phyloP scores from a whole-genome alignment of 2,113 vertebrate genomes.

The Leucoraja erinaceus region DNA sequence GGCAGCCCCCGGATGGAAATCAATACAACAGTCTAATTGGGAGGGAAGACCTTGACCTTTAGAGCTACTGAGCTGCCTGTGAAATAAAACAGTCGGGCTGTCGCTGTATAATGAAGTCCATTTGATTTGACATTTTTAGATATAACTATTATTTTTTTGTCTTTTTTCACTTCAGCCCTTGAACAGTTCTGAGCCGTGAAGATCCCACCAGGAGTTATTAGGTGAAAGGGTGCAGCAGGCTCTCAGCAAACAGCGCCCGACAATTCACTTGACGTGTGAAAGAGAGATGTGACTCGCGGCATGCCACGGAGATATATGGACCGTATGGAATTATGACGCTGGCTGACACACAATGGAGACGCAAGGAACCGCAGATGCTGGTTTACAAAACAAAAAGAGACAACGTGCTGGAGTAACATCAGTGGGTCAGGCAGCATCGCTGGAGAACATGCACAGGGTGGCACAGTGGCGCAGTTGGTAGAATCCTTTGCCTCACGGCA shows the following conservation, averaged over 20 bases:
- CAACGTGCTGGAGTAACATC: too few relatives aligned
- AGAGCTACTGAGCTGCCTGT: not conserved
- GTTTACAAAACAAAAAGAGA: too few relatives aligned
- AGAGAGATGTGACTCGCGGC: not conserved
- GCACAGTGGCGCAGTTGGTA: too few relatives aligned
- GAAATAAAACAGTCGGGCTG: not conserved
- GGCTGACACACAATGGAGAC: too few relatives aligned
- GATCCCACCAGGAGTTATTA: not conserved
- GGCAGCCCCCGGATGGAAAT: not conserved
- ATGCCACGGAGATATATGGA: not conserved
- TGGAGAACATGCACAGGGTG: too few relatives aligned
- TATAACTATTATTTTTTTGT: not conserved
- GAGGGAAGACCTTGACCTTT: conserved; percentile 27
- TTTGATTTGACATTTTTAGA: conserved; percentile 23
- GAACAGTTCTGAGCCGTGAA: not conserved
- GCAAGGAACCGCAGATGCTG: too few relatives aligned
- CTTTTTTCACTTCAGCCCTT: not conserved
- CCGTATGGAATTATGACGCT: not conserved
- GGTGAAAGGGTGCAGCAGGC: not conserved
- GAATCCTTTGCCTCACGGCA: too few relatives aligned
- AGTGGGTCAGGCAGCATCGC: too few relatives aligned
- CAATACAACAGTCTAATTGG: not conserved
- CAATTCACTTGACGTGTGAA: not conserved
- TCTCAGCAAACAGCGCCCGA: not conserved
- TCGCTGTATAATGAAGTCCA: not conserved